Percentiles rank a stretch among this genome's conserved stretches.
Conservation (phyloP, 2,113 vertebrate genomes). For the Nyctibius bracteatus region DNA sequence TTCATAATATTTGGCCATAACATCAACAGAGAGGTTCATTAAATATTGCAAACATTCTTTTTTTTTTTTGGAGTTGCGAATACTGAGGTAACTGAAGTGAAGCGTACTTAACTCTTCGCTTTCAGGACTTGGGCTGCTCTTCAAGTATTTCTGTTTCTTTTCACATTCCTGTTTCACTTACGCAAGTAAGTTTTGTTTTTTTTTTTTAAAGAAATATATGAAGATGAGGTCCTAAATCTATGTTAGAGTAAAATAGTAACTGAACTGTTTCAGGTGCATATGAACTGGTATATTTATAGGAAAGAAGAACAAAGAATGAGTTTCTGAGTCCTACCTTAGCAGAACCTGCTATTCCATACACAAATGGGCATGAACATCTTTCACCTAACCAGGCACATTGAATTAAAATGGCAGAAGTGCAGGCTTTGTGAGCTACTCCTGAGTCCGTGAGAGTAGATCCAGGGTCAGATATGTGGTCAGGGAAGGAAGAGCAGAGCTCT, state of each 20-base stretch:
- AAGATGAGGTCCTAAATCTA: background rate
- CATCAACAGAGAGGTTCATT: constrained; percentile 10
- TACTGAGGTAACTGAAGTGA: background rate
- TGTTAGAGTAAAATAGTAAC: background rate
- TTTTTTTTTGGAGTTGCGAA: background rate
- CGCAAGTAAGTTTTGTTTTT: fast-evolving
- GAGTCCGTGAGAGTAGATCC: background rate
- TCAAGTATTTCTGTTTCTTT: background rate
- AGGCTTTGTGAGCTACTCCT: background rate
- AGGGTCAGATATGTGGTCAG: too few species aligned
- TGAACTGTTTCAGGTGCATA: background rate
- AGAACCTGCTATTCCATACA: background rate
- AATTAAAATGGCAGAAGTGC: background rate
- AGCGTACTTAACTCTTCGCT: background rate
- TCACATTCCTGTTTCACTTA: background rate
- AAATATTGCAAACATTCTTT: background rate
- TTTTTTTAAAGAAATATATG: background rate
- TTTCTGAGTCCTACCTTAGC: background rate
- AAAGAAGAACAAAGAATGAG: background rate
- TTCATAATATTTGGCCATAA: constrained; percentile 55
- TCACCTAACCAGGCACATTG: background rate
- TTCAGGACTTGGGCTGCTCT: background rate
- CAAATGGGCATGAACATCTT: background rate
- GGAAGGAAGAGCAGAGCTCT: background rate
- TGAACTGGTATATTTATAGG: background rate